phyloP scores from a whole-genome alignment of 2,113 vertebrate genomes.

The Silurus asotus region DNA sequence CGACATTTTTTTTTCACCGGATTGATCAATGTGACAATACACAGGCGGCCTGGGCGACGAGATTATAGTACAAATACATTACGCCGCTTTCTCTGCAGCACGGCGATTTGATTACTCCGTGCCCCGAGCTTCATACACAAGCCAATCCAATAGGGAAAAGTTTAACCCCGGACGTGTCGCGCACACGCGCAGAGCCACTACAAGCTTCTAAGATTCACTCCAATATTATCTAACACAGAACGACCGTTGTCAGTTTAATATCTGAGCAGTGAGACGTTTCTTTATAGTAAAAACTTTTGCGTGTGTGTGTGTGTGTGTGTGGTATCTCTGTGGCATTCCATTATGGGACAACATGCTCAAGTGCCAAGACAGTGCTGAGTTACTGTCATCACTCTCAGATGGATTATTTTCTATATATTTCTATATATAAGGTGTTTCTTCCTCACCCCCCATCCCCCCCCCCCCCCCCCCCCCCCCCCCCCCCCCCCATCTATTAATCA shows the following conservation, averaged over 20 bases:
- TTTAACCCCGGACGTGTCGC: neutral
- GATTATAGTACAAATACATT: constrained; percentile 63
- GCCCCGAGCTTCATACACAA: constrained; percentile 42
- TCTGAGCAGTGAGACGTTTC: neutral
- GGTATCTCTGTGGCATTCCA: too few species aligned
- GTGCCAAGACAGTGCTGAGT: too few species aligned
- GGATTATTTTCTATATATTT: too few species aligned
- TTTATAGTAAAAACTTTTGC: neutral
- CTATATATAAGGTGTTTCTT: too few species aligned
- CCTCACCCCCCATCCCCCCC: too few species aligned
- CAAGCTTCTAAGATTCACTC: neutral
- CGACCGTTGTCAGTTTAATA: neutral
- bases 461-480: too few species aligned
- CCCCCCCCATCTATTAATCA: too few species aligned
- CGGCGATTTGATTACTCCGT: constrained; percentile 57
- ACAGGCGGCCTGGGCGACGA: constrained; percentile 51
- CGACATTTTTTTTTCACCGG: constrained; percentile 51
- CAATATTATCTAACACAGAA: neutral
- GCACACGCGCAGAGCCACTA: neutral
- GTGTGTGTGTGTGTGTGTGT: neutral
- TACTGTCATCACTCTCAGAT: too few species aligned
- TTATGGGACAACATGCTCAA: too few species aligned
- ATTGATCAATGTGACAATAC: constrained; percentile 62
- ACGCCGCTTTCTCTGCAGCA: constrained; percentile 30
- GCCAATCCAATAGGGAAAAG: neutral